These are phyloP conservation scores for Falco cherrug DNA, from an alignment of 2,797 vertebrate genomes.

Conservation along the genomic window DNA sequence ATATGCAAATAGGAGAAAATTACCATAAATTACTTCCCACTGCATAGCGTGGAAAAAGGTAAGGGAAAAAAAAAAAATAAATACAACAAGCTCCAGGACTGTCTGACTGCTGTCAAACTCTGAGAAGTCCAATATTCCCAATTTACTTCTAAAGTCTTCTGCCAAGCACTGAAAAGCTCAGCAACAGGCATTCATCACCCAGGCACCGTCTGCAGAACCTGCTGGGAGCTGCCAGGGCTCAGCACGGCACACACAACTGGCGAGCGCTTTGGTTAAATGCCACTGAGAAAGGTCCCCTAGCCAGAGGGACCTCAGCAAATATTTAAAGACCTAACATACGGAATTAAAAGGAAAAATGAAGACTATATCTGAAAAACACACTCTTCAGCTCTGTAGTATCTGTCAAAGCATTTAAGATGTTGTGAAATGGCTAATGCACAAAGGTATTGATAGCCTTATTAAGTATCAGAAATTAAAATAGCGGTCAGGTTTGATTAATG, in stretches of 20 bases:
- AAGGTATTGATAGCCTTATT: background rate
- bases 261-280: background rate
- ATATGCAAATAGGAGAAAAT: conserved; percentile 85
- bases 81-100: conserved; percentile 66
- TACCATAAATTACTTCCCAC: conserved; percentile 80
- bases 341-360: background rate
- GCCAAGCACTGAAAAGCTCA: conserved; percentile 18
- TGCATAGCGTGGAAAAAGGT: conserved; percentile 62
- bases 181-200: background rate
- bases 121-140: conserved; percentile 39
- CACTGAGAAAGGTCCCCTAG: background rate
- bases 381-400: background rate
- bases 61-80: background rate
- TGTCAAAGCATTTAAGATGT: background rate
- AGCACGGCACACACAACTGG: background rate
- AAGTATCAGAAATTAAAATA: background rate
- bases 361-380: rapidly evolving
- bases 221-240: background rate
- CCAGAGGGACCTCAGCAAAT: background rate
- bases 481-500: background rate
- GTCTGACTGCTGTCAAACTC: conserved; percentile 68
- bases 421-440: background rate
- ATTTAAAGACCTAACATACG: rapidly evolving
- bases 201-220: background rate
- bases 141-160: conserved; percentile 20